Conservation (phyloP, 1,140 invertebrate genomes). For the Trachymyrmex septentrionalis region DNA sequence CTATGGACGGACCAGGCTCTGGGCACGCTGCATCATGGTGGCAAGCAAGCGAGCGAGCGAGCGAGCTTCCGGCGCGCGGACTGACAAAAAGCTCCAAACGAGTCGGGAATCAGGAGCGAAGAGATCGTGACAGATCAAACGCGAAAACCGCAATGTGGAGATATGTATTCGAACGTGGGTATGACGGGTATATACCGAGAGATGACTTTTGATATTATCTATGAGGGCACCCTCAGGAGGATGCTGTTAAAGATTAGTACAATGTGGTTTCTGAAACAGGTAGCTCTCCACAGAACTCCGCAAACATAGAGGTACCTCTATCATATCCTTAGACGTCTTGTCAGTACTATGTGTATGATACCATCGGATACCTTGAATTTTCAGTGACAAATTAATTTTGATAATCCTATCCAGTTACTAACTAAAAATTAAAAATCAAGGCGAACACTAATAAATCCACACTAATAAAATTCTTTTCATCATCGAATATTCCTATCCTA, state of each 20-base stretch:
- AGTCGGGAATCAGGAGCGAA: conserved; percentile 31
- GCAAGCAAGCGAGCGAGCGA: conserved; percentile 19
- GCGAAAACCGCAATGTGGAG: neutral
- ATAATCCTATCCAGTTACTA: neutral
- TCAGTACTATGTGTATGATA: neutral
- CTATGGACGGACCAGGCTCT: conserved; percentile 62
- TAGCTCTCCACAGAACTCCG: neutral
- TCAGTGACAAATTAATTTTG: neutral
- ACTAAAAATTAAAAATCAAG: conserved; percentile 15
- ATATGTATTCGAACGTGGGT: conserved; percentile 40
- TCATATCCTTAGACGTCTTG: neutral
- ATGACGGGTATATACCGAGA: neutral
- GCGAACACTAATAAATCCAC: neutral
- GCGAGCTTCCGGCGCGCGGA: conserved; percentile 16
- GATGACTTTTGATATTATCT: conserved; percentile 43
- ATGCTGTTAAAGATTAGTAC: conserved; percentile 34
- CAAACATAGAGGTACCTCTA: neutral
- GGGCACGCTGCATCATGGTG: conserved; percentile 40
- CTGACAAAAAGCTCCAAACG: conserved; percentile 54
- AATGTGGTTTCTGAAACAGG: conserved; percentile 26
- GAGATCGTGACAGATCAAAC: conserved; percentile 27
- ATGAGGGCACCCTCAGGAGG: conserved; percentile 17
- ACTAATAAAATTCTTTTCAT: neutral
- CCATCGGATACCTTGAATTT: neutral
- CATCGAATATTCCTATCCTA: neutral